Percentiles rank a stretch among this genome's conserved stretches.
phyloP scores from a whole-genome alignment of 2,797 vertebrate species.

The Phylloscopus collybita region DNA sequence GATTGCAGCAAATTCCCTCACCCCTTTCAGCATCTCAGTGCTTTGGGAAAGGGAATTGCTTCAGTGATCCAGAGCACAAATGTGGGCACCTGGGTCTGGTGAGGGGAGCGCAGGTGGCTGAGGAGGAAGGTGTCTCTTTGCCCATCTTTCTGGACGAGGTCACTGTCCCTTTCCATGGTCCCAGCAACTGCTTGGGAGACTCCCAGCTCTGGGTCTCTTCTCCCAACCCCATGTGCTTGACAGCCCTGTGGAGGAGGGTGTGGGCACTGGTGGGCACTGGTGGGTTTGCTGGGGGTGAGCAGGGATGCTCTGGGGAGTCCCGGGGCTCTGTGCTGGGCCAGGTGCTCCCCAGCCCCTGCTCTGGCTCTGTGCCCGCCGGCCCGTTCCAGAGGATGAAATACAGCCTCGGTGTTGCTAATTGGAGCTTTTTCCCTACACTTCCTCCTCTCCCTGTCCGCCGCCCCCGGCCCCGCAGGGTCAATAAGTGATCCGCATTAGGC shows the following conservation, averaged over 20 bases:
- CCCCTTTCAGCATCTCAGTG: background rate
- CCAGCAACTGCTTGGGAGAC: fast-evolving
- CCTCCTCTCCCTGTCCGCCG: background rate
- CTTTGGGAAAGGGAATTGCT: background rate
- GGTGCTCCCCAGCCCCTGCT: background rate
- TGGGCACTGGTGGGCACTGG: background rate
- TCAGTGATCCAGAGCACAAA: background rate
- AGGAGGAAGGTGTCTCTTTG: background rate
- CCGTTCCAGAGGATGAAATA: background rate
- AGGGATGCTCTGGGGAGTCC: background rate
- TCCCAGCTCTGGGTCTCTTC: background rate
- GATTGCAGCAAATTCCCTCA: background rate
- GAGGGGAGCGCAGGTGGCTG: fast-evolving
- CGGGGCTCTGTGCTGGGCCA: fast-evolving
- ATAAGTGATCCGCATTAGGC: background rate
- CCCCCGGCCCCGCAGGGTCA: constrained; percentile 4
- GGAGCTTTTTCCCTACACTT: background rate
- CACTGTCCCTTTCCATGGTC: background rate
- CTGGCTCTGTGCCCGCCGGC: background rate
- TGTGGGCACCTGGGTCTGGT: fast-evolving
- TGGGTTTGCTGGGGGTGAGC: background rate
- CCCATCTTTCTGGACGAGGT: fast-evolving
- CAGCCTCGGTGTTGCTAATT: background rate
- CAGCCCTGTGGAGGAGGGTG: background rate
- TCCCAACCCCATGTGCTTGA: fast-evolving